Percentiles rank a stretch among this genome's conserved stretches.
phyloP scores from a whole-genome alignment of 92 coral and sea anemone species.

The Galaxea fascicularis region DNA sequence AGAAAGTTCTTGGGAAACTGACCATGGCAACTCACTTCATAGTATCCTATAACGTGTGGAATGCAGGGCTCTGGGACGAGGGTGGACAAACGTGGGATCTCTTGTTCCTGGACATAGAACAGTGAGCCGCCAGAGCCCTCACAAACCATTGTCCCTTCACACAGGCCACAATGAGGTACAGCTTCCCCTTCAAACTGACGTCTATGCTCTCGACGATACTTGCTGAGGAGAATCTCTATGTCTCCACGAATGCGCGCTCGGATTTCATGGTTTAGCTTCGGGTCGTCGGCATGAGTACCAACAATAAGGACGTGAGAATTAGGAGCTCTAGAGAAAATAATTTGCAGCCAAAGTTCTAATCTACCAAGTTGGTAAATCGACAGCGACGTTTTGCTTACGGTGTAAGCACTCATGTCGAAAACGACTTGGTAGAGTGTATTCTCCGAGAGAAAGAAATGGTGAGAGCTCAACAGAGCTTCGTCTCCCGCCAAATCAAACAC shows the following conservation, averaged over 20 bases:
- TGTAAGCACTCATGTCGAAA: conserved; percentile 85
- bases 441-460: conserved; percentile 83
- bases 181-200: conserved; percentile 83
- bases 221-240: conserved; percentile 77
- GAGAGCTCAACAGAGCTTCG: conserved; percentile 61
- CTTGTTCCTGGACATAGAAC: conserved; percentile 70
- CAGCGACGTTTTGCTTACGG: conserved; percentile 71
- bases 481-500: conserved; percentile 89
- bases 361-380: conserved; percentile 74
- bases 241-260: conserved; percentile 81
- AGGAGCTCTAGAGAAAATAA: conserved; percentile 84
- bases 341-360: conserved; percentile 85
- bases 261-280: conserved; percentile 74
- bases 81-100: conserved; percentile 28
- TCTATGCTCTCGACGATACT: conserved; percentile 80
- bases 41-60: conserved; percentile 91
- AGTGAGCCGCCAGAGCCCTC: conserved; percentile 63
- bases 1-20: conserved; percentile 76
- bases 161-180: conserved; percentile 80
- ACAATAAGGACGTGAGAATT: conserved; percentile 81
- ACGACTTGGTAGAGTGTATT: conserved; percentile 85
- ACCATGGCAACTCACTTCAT: conserved; percentile 84
- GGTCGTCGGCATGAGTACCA: conserved; percentile 87
- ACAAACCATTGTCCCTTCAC: conserved; percentile 80
- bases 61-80: conserved; percentile 73